Evolutionary conservation across 2,888 invertebrate species (phyloP).

Genomic region (Limnephilus rhombicus): DNA sequence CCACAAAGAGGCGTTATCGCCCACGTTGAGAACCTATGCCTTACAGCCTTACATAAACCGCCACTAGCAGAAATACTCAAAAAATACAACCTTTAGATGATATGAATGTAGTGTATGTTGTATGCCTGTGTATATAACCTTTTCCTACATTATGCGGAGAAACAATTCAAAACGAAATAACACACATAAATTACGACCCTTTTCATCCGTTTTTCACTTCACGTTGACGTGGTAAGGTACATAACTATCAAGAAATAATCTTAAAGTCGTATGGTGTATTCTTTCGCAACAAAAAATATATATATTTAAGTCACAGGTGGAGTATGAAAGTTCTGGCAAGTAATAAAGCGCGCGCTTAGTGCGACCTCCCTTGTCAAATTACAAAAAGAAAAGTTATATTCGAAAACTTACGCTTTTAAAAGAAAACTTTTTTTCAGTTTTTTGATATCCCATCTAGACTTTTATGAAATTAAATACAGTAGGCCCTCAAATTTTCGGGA

Average conservation of each 20-base stretch:
- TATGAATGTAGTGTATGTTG: not conserved
- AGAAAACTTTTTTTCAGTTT: not conserved
- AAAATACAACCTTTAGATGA: not conserved
- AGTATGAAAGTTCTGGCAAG: not conserved
- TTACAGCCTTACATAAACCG: too few relatives aligned
- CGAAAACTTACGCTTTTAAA: not conserved
- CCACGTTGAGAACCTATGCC: too few relatives aligned
- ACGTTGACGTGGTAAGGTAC: not conserved
- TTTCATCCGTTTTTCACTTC: not conserved
- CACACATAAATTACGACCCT: not conserved
- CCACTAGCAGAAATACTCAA: not conserved
- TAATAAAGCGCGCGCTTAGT: too few relatives aligned
- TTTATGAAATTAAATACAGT: not conserved
- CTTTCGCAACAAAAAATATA: not conserved
- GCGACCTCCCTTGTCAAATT: not conserved
- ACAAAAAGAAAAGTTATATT: not conserved
- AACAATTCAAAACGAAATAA: not conserved
- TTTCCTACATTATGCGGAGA: not conserved
- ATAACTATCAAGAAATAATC: not conserved
- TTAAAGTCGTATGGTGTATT: not conserved
- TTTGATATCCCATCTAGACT: not conserved
- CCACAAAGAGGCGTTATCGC: too few relatives aligned
- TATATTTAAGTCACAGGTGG: not conserved
- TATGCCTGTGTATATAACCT: not conserved
- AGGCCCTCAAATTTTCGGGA: not conserved